phyloP scores from a whole-genome alignment of 2,113 vertebrate genomes.

The Lasiurus borealis region DNA sequence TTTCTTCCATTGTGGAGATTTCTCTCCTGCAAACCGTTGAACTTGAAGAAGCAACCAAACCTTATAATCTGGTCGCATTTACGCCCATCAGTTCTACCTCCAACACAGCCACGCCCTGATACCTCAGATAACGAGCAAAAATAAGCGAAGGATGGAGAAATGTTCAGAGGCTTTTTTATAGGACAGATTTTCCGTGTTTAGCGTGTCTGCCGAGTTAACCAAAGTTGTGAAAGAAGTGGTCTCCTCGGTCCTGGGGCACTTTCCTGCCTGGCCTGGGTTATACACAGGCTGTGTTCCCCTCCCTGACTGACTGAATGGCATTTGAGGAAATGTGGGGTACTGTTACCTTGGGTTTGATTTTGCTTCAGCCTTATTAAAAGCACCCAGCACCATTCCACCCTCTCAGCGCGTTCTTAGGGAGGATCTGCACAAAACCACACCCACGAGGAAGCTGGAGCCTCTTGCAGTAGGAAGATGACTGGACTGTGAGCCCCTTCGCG shows the following conservation, averaged over 20 bases:
- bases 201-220: conserved; percentile 37
- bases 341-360: conserved; percentile 39
- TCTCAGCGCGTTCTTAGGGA: not conserved
- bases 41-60: conserved; percentile 64
- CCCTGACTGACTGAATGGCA: not conserved
- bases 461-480: not conserved
- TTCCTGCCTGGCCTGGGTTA: not conserved
- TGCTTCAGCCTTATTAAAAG: conserved; percentile 23
- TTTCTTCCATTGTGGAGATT: conserved; percentile 45
- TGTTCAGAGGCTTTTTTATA: conserved; percentile 13
- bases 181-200: conserved; percentile 34
- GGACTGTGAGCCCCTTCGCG: not conserved
- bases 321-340: conserved; percentile 52
- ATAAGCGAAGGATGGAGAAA: not conserved
- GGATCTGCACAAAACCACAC: not conserved
- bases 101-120: conserved; percentile 4
- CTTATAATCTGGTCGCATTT: not conserved
- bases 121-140: conserved; percentile 68
- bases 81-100: conserved; percentile 75
- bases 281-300: not conserved
- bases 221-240: conserved; percentile 51
- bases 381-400: not conserved
- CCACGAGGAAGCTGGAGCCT: not conserved
- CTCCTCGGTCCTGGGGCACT: not conserved
- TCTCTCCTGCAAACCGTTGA: conserved; percentile 25